phyloP scores from a whole-genome alignment of 2,888 invertebrate genomes.

The Panzeria rudis region DNA sequence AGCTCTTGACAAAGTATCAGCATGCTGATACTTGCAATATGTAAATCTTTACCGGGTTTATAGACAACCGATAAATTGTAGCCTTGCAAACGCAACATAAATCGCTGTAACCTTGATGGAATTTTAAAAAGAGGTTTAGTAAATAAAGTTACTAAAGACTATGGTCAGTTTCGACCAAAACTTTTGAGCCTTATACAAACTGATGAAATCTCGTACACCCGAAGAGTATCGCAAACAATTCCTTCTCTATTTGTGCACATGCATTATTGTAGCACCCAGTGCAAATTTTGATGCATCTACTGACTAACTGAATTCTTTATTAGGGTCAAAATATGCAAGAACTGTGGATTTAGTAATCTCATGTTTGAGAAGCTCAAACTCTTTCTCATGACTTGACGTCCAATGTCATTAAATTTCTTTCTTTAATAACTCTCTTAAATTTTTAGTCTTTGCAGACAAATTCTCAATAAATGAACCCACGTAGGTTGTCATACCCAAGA shows the following conservation, averaged over 20 bases:
- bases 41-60: neutral
- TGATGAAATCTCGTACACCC: conserved; percentile 70
- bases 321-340: conserved; percentile 55
- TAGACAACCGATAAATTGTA: neutral
- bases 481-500: conserved; percentile 72
- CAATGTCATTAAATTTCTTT: conserved; percentile 69
- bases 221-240: conserved; percentile 70
- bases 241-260: conserved; percentile 72
- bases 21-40: too few relatives aligned
- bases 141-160: conserved; percentile 22
- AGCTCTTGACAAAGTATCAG: neutral
- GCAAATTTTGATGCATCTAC: conserved; percentile 40
- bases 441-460: conserved; percentile 66
- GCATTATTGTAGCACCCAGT: conserved; percentile 48
- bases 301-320: conserved; percentile 31
- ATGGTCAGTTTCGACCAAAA: conserved; percentile 54
- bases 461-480: conserved; percentile 72
- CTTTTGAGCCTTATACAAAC: conserved; percentile 67
- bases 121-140: conserved; percentile 4
- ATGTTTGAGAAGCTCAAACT: conserved; percentile 42
- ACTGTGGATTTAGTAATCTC: conserved; percentile 59
- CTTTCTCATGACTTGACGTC: conserved; percentile 29
- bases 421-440: conserved; percentile 65
- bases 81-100: neutral
- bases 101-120: neutral